Evolutionary conservation across 35 echinoderm and acorn worm genomes (phyloP).

Genomic region (Ophioderma brevispina): DNA sequence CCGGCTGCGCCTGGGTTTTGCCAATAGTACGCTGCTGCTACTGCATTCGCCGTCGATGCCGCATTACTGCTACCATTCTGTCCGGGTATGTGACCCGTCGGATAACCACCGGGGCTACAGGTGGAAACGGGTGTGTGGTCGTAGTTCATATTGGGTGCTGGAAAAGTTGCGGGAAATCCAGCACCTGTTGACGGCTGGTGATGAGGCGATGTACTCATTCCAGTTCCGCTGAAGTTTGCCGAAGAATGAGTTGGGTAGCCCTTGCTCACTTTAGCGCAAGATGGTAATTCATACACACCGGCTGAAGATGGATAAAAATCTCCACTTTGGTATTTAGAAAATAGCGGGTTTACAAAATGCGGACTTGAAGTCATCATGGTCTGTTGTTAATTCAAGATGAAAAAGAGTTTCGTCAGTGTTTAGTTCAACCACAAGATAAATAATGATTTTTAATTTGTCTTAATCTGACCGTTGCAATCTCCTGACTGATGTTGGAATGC

Average conservation of each 20-base stretch:
- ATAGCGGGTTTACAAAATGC: not conserved
- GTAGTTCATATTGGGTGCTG: not conserved
- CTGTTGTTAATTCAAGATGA: not conserved
- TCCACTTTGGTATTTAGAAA: not conserved
- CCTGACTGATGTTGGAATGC: not conserved
- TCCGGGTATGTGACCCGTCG: not conserved
- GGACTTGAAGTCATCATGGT: constrained; percentile 1
- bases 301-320: not conserved
- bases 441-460: not conserved
- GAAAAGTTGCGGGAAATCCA: not conserved
- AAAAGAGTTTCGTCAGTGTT: too few relatives aligned
- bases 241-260: not conserved
- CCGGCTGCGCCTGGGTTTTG: not conserved
- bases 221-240: not conserved
- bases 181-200: not conserved
- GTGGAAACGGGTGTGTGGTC: not conserved
- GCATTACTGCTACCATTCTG: not conserved
- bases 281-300: not conserved
- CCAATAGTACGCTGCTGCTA: not conserved
- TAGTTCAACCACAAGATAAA: not conserved
- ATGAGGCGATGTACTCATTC: not conserved
- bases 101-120: not conserved
- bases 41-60: not conserved
- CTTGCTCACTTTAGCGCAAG: not conserved
- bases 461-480: not conserved